These are phyloP conservation scores for Drosophila aldrichi DNA, from an alignment of 2,888 invertebrate species.

Conservation along the genomic window DNA sequence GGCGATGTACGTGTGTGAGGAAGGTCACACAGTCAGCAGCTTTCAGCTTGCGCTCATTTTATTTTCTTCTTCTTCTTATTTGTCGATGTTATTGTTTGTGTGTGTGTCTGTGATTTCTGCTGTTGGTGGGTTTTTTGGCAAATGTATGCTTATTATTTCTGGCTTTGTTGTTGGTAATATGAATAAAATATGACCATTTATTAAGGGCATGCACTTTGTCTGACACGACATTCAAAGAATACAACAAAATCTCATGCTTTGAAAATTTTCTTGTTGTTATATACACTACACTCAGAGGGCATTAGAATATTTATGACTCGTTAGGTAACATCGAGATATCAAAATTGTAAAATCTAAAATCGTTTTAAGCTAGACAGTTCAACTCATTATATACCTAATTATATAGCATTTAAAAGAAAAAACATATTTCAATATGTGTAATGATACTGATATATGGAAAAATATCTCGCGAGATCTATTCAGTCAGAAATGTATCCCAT, in stretches of 20 bases:
- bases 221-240: conserved; percentile 17
- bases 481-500: neutral
- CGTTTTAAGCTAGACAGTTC: too few relatives aligned
- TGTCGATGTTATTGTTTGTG: neutral
- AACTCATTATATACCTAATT: too few relatives aligned
- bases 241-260: neutral
- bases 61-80: neutral
- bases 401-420: too few relatives aligned
- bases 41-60: neutral
- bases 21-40: conserved; percentile 33
- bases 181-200: conserved; percentile 47
- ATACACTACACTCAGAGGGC: conserved; percentile 1
- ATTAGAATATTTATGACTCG: neutral
- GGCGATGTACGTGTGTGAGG: conserved; percentile 1
- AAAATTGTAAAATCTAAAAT: too few relatives aligned
- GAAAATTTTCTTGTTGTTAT: neutral
- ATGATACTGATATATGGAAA: too few relatives aligned
- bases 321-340: neutral
- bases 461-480: too few relatives aligned
- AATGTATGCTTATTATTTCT: conserved; percentile 24
- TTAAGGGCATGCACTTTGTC: conserved; percentile 36
- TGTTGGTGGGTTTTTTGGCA: conserved; percentile 3
- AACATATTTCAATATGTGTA: too few relatives aligned
- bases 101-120: neutral
- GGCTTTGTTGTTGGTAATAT: conserved; percentile 18